Base-by-base conservation (phyloP, 2,113 vertebrate species). In the Rattus rattus region DNA sequence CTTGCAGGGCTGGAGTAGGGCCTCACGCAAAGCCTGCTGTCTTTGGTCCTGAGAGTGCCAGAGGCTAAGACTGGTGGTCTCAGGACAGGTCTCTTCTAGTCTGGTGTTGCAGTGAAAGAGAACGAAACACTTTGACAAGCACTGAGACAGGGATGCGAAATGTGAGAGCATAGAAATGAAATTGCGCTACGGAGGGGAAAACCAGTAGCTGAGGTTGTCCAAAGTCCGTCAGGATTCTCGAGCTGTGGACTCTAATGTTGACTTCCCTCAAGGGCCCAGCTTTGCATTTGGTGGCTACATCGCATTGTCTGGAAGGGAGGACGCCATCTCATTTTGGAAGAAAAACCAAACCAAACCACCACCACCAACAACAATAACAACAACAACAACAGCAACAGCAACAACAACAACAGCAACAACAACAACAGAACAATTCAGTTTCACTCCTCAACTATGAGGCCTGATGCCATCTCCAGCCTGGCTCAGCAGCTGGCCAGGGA, bases 251-350 rank as follows among this genome's bases (percentile, higher is more conserved):
- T 26, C n/a, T 30, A 17, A 13, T 19, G 5, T 11, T 2, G 7
- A 90, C 47, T 72, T 61, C 52, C n/a, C 52, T 89, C 54, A 9
- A 88, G 61, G 24, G n/a, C 65, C 49, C 49, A 4, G 59, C n/a
- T 47, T 70, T 76, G 91, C 63, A 76, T 85, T 70, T 12, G 22
- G 76, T 88, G 94, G 24, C 84, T 56, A 79, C 9, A 22, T n/a
- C n/a, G 54, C 12, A 20, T 30, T 54, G 61, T 61, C 81, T 69
- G 52, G 2, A 75, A 88, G 19, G 14, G 92, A 85, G 91, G 90
- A 28, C 17, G 39, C 33, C 76, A 49, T 90, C 69, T n/a, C n/a
- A 43, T 28, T 49, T 8, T 33, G 24, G 63, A 39, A 52, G 30
- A 43, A 6, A n/a, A 75, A 59, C 36, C 61, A 24, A 59, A 17